Base-by-base conservation (phyloP, 2,113 vertebrate species). In the Calyptomena viridis region DNA sequence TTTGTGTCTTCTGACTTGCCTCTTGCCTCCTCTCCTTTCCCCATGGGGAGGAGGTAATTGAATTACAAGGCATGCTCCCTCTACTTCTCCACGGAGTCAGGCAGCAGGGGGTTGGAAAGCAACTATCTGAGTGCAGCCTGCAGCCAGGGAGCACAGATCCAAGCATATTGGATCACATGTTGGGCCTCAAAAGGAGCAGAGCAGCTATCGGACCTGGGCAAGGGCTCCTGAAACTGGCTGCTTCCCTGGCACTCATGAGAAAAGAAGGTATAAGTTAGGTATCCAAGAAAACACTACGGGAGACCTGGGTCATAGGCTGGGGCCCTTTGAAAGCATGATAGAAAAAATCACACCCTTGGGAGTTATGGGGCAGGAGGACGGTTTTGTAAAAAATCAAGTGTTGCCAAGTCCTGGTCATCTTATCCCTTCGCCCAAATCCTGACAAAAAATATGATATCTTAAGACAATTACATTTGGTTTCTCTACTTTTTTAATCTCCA, bases 11-110 rank as follows among this genome's bases (percentile, higher is more conserved):
- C 90, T 91, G 50, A 90, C 35, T 80, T 88, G 76, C 67, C 42
- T 94, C 80, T 84, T 87, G 37, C 95, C 92, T 95, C 75, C 63
- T 92, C 59, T 95, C 33, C 68, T 84, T 90, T 96, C 60, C 90
- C 85, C 28, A 8, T 20, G 27, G 72, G 82, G 79, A 86, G 64
- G 44, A 89, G 56, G 69, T 95, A 94, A 90, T 94, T 88, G 88
- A 91, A 95, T 93, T 96, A 73, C 90, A 93, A 85, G 4, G 33
- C 44, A 0, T 63, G 67, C 56, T 94, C 82, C 52, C 39, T 90
- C 42, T 1, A 1, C 33, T 90, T 17, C 49, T 80, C 33, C 50
- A 24, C 18, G 75, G 79, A 90, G 78, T 42, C 33, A 84, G 39
- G 76, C 85, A 92, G 87, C 92, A 77, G 90, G 91, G 79, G 75